A percentile compares a stretch with the other conserved stretches of the same genome.
Evolutionary conservation across 1,140 invertebrate species (phyloP).

Genomic region (Olivierus martensii): DNA sequence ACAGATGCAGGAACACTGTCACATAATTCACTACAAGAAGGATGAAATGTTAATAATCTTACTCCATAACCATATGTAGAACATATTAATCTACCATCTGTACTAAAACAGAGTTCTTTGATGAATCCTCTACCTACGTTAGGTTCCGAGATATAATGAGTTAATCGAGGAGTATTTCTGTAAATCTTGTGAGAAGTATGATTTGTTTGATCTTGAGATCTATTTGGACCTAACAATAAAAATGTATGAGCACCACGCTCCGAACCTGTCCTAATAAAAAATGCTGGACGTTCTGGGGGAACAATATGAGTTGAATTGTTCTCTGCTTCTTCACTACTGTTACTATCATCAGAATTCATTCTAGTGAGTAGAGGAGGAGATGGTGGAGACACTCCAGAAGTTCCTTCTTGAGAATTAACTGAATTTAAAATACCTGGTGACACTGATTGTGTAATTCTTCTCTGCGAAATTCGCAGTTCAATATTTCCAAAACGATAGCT

Average conservation of each 20-base stretch:
- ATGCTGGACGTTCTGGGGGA: not conserved
- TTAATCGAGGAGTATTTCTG: constrained; percentile 57
- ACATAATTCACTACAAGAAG: constrained; percentile 60
- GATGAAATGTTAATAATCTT: constrained; percentile 61
- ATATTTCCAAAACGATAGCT: constrained; percentile 9
- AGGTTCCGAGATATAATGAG: constrained; percentile 72
- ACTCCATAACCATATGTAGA: constrained; percentile 77
- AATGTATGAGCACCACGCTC: constrained; percentile 7
- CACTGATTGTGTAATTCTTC: not conserved
- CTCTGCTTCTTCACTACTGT: not conserved
- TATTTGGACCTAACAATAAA: not conserved
- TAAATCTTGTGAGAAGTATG: constrained; percentile 35
- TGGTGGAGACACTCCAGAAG: no score
- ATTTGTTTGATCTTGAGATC: not conserved
- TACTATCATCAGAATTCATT: not conserved
- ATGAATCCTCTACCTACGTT: constrained; percentile 71
- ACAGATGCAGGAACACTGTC: constrained; percentile 41
- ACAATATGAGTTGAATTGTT: not conserved
- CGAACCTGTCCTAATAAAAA: constrained; percentile 6
- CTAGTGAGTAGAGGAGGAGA: not conserved
- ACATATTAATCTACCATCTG: constrained; percentile 73
- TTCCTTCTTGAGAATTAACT: no score
- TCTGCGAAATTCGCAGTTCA: constrained; percentile 2
- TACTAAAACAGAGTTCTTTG: constrained; percentile 70
- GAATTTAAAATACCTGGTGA: not conserved